Percentiles rank a stretch among this genome's conserved stretches.
Evolutionary conservation across 2,797 vertebrate genomes (phyloP).

Genomic region (Adelosebastes latens): DNA sequence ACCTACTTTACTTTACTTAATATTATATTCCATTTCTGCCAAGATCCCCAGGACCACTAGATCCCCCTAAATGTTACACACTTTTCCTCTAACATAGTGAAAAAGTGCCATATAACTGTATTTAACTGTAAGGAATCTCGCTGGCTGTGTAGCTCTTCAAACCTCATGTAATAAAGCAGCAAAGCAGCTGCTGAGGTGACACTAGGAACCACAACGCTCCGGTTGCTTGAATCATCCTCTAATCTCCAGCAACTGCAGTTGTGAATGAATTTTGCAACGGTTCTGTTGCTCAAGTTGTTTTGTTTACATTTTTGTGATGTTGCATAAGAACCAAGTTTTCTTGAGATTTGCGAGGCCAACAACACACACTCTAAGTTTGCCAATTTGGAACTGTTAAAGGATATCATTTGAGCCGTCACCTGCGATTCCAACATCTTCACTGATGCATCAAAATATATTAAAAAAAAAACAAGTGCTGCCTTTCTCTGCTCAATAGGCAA

Average conservation of each 20-base stretch:
- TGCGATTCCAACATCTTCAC: neutral
- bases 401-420: neutral
- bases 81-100: neutral
- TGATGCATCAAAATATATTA: too few relatives aligned
- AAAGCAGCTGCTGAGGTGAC: conserved; percentile 1
- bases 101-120: neutral
- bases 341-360: neutral
- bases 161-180: neutral
- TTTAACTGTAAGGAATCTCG: neutral
- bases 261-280: conserved; percentile 34
- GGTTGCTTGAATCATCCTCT: conserved; percentile 18
- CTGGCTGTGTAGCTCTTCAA: neutral
- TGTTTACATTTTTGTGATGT: conserved; percentile 42
- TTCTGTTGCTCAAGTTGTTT: conserved; percentile 32
- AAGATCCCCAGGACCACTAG: too few relatives aligned
- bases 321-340: conserved; percentile 18
- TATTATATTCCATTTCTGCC: too few relatives aligned
- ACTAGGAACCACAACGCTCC: neutral
- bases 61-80: neutral
- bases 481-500: neutral
- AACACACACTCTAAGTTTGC: neutral
- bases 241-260: neutral
- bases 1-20: too few relatives aligned
- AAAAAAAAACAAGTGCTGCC: neutral
- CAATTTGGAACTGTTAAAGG: neutral